Evolutionary conservation across 2,113 vertebrate species (phyloP).

Genomic region (Mus musculus): GRCm39 chr17:94826501-94827000

Average conservation of each 20-base stretch:
- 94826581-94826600: neutral
- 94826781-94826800: too few relatives aligned
- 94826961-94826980: neutral
- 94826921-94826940: neutral
- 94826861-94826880: neutral
- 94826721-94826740: too few relatives aligned
- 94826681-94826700: too few relatives aligned
- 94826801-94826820: neutral
- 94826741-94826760: neutral
- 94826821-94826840: neutral
- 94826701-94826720: too few relatives aligned
- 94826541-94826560: neutral
- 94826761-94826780: neutral
- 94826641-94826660: neutral
- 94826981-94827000: neutral
- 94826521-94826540: neutral
- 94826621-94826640: neutral
- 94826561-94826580: neutral
- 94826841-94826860: neutral
- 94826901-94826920: neutral
- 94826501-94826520: neutral
- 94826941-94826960: neutral
- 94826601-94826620: neutral
- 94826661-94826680: neutral
- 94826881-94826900: neutral